Evolutionary conservation across 1,140 invertebrate species (phyloP), one percentile per base, ranked within the genome.

Genomic region (Drosophila yakuba): DNA sequence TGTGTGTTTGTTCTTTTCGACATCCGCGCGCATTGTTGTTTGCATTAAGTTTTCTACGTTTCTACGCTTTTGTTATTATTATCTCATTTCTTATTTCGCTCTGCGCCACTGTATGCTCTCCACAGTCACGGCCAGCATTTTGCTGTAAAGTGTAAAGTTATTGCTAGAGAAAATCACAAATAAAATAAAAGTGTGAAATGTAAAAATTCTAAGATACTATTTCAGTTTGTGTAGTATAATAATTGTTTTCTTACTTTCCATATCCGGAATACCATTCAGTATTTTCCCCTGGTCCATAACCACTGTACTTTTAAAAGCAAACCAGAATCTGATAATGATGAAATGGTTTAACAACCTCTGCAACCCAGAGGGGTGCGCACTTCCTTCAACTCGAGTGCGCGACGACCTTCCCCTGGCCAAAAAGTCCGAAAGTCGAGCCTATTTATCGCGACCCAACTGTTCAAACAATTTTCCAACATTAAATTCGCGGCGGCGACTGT

Each of bases 51-150:
- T 67, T 66, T 57, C 32, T 56, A 64, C 59, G 78, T 68, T 81
- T 81, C 54, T 60, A 73, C 62, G 74, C 71, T 80, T 82, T 88
- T 89, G 84, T 88, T 88, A 88, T 78, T 78, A 78, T 88, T 88
- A 88, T 88, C 83, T 88, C 84, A 88, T 89, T 88, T 82, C 79
- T 79, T 79, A 73, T 73, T 80, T 73, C 69, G 45, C 45, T 60
- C 51, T 55, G 58, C 57, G 57, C 60, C 74, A 60, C 51, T 52
- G 50, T 57, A 43, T 50, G 64, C 38, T 54, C 61, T 66, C 38
- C 39, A 85, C 69, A 86, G 63, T 83, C 50, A 43, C 56, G 25
- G 47, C 69, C 57, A 35, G 32, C 28, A 56, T 17, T 12, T 54
- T 39, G 17, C 23, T 35, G 23, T 8, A 32, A 32, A 32, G 32